Evolutionary conservation across 2,888 invertebrate species (phyloP).

Genomic region (Dolichopus griseipennis): DNA sequence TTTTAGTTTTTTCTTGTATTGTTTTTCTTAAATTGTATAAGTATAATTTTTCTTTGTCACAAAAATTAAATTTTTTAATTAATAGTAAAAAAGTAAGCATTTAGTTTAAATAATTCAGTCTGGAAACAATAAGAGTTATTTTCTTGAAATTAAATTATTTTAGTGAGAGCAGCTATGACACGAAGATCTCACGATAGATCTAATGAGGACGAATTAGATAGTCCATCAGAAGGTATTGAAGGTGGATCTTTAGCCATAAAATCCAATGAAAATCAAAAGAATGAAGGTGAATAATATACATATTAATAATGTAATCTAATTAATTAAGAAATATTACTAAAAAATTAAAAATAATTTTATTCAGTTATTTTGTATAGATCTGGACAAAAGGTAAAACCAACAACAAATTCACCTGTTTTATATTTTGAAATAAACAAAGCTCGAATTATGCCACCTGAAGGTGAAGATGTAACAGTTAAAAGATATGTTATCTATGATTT

Average conservation of each 20-base stretch:
- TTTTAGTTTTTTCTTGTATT: too few relatives aligned
- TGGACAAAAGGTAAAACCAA: slow-evolving; percentile 20
- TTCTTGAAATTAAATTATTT: slow-evolving; percentile 8
- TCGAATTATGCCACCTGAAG: slow-evolving; percentile 54
- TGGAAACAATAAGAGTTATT: too few relatives aligned
- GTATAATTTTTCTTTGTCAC: too few relatives aligned
- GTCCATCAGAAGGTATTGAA: slow-evolving; percentile 34
- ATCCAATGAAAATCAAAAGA: slow-evolving; percentile 25
- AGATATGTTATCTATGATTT: slow-evolving; percentile 63
- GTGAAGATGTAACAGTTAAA: slow-evolving; percentile 46
- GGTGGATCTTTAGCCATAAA: slow-evolving; percentile 35
- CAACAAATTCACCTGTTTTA: slow-evolving; percentile 29
- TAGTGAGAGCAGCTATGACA: slow-evolving; percentile 40
- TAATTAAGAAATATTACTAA: not conserved
- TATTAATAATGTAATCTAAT: too few relatives aligned
- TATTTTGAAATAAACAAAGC: slow-evolving; percentile 59
- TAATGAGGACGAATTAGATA: slow-evolving; percentile 30
- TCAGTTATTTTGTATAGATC: slow-evolving; percentile 39
- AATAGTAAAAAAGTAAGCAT: too few relatives aligned
- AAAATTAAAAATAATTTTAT: not conserved
- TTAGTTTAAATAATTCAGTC: too few relatives aligned
- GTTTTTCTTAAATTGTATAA: too few relatives aligned
- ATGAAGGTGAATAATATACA: slow-evolving; percentile 30
- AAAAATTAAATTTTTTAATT: too few relatives aligned
- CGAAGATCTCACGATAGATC: slow-evolving; percentile 33